Evolutionary conservation across 2,888 invertebrate species (phyloP), one percentile per base, ranked within the genome.

Genomic region (Orchesella flavescens): DNA sequence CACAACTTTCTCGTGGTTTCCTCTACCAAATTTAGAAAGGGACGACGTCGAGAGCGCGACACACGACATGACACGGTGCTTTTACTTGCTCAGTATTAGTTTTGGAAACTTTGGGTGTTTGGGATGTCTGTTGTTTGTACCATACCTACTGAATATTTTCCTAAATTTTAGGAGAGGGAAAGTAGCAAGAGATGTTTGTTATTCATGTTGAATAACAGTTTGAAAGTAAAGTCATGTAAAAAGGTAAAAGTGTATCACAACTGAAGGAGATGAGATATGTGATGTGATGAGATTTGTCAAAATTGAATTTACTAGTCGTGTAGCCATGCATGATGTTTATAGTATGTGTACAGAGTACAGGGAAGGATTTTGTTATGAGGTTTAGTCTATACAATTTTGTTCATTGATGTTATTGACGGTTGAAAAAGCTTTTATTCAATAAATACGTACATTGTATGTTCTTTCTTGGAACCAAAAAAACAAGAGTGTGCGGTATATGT

Each of bases 161-260:
- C 34, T 34, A 34, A 2, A 34, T 2, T 34, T 34, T 34, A 7
- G 34, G 34, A 2, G 7, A 34, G 34, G 34, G 7, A 34, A 34
- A 34, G 34, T 7, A 34, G 3, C 7, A 34, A 34, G 34, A 34
- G 34, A 4, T 34, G 34, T 34, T 34, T 34, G 34, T 34, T 69
- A 65, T 49, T 77, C 77, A 55, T 65, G 72, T 71, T 65, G 72
- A 79, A 72, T 53, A 79, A 79, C 79, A 63, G 71, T 72, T 79
- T 79, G 79, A 79, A 72, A 79, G 79, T 72, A 71, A 79, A 79
- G 63, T 79, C 79, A 55, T 79, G 79, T 79, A 23, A 72, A 34
- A 34, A 34, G 34, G 34, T 34, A 34, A 34, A 34, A 34, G 34
- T 68, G 49, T 46, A 43, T 17, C 21, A 49, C 34, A 34, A 7